Base-by-base conservation (phyloP, 2,113 vertebrate genomes). In the Sprattus sprattus region DNA sequence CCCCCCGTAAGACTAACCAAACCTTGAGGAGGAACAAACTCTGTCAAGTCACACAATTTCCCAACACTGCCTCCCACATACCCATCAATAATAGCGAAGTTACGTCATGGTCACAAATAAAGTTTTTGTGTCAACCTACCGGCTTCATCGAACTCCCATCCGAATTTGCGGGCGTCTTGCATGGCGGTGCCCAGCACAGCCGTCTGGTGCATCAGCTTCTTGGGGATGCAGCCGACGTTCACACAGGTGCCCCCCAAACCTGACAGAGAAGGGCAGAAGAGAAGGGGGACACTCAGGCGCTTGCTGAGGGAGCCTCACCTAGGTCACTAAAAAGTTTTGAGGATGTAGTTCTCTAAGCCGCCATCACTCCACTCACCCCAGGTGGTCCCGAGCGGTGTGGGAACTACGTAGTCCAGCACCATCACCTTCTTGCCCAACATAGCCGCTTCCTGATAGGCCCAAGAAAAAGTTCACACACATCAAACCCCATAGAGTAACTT, bases 121-220 rank as follows among this genome's bases (percentile, higher is more conserved):
- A 20, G 11, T 18, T 28, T 75, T 16, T 32, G 71, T 78, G 28
- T 32, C 28, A 0, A 0, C 18, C 2, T 88, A 99, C 98, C 98
- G 92, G 93, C 92, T 16, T 97, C 95, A 0, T 94, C 92, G 60
- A 96, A 97, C 78, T 98, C 96, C 98, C 98, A 99, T 89, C 98
- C 98, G 0, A 96, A 99, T 67, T 95, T 98, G 90, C 96, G 96
- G 0, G 98, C 96, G 78, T 99, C 98, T 22, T 92, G 88, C 64
- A 99, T 83, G 0, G 97, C 94, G 2, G 97, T 96, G 0, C 95
- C 92, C 44, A 99, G 90, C 88, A 99, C 88, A 0, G 98, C 97
- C 0, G 98, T 97, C 88, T 99, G 97, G 89, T 99, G 98, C 98
- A 99, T 99, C 90, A 99, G 87, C 87, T 99, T 99, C 94, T 99